Base-by-base conservation (phyloP, 2,888 invertebrate species). In the Drosophila mettleri region DNA sequence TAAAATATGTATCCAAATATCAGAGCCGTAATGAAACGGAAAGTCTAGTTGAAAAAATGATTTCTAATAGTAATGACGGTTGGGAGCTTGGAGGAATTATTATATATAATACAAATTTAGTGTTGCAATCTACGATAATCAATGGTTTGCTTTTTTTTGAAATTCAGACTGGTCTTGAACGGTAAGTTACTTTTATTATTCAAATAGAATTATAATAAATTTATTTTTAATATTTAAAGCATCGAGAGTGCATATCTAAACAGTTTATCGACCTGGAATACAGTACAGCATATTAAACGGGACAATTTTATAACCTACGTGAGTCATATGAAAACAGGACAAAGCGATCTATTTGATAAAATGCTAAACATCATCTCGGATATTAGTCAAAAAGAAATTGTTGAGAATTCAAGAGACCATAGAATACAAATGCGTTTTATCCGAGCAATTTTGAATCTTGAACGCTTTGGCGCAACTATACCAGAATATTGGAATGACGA, bases 171-270 rank as follows among this genome's bases (percentile, higher is more conserved):
- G 45, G 62, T 2, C 9, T n/a, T 10, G 16, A 12, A 6, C 45
- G 61, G 36, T 60, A 62, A 31, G 29, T 31, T 38, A 14, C 14
- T 14, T 12, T 36, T 7, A 16, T 9, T 24, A 18, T 29, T 29
- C 0, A 60, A 10, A 14, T 34, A 27, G 16, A 16, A 24, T 14
- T 16, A 0, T 0, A 41, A 5, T 36, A 14, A 27, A n/a, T 24
- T 16, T 6, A 24, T 24, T 22, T 52, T n/a, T 18, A 27, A 1
- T 27, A 31, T 41, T 29, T 14, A 36, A 27, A 61, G 62, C 14
- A 61, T 61, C 8, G 45, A 31, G 45, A 1, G 29, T 3, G 61
- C 62, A n/a, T 61, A 18, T 61, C 12, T 61, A 8, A 36, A 31
- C 16, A 36, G 29, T 12, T 14, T 22, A 10, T 43, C 20, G 10